A percentile compares a stretch with the other conserved stretches of the same genome.
These are phyloP conservation scores for Trichoplax adhaerens DNA, from an alignment of 37 sponge, comb jelly and placozoan genomes.

Conservation along the genomic window DNA sequence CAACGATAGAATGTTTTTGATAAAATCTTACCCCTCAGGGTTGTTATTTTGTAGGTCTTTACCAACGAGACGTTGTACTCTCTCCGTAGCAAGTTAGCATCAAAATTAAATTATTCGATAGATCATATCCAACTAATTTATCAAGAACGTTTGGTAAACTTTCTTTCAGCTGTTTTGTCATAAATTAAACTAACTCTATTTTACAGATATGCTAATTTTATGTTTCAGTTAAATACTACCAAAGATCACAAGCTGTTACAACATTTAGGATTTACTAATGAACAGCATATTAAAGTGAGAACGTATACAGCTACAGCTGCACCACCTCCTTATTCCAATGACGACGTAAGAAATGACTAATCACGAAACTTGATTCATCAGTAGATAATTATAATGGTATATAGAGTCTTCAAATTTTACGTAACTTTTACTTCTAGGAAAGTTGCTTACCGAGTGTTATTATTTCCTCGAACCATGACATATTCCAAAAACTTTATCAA, in stretches of 20 bases:
- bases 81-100: constrained; percentile 39
- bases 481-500: constrained; percentile 44
- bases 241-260: constrained; percentile 48
- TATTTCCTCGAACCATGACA: constrained; percentile 14
- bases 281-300: constrained; percentile 30
- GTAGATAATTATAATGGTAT: constrained; percentile 2
- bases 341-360: neutral
- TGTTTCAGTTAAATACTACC: constrained; percentile 21
- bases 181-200: neutral
- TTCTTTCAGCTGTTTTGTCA: neutral
- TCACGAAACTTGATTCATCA: constrained; percentile 9
- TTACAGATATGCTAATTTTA: neutral
- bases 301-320: neutral
- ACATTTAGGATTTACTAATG: constrained; percentile 52
- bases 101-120: constrained; percentile 16
- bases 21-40: neutral
- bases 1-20: neutral
- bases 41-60: constrained; percentile 18
- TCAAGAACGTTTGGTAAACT: neutral
- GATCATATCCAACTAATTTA: constrained; percentile 40
- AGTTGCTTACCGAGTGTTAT: constrained; percentile 42
- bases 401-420: neutral
- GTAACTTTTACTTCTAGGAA: constrained; percentile 11
- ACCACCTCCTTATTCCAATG: neutral
- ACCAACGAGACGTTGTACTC: constrained; percentile 59